Evolutionary conservation across 1,140 invertebrate genomes (phyloP), one percentile per base, ranked within the genome.

Genomic region (Cylas formicarius): DNA sequence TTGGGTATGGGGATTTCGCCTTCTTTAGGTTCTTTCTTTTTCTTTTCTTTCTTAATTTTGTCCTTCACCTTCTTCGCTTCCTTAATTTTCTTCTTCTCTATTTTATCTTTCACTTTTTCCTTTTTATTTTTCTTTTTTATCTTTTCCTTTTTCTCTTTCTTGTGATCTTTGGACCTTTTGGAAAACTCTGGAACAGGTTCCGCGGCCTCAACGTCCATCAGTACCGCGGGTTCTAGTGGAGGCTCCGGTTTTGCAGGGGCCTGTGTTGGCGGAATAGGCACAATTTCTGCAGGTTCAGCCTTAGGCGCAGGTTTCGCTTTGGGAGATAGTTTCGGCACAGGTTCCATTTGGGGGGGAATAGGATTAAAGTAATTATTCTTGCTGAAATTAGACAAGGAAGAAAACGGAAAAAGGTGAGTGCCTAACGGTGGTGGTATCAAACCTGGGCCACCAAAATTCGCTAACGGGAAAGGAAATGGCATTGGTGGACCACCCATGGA

Each of bases 91-190:
- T 70, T 72, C 45, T 74, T 74, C 62, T 67, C 73, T 57, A 69
- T 75, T 63, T 70, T 75, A 46, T 72, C 71, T 60, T 72, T 73
- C 8, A 69, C 53, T 66, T 74, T 80, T 57, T 64, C 70, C 42
- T 69, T 78, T 62, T 66, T 70, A 57, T 62, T 72, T 68, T 60
- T 74, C 63, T 68, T 77, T 65, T 69, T 77, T 63, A 68, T 57
- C 45, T 74, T 72, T 41, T 72, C 67, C 44, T 84, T 85, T 53
- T 84, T 83, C 39, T 84, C 80, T 53, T 85, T 85, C 56, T 87
- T 86, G 61, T 83, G 73, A 47, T 76, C 73, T 47, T 68, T 67
- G 18, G 71, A 69, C 47, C 66, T 65, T 52, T 63, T 66, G 2
- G 31, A 27, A n/a, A 17, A 17, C 21, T 44, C 26, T 9, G 59